Base-by-base conservation (phyloP, 30 jellyfish, hydroid and myxozoan species). In the Nemopilema nomurai region DNA sequence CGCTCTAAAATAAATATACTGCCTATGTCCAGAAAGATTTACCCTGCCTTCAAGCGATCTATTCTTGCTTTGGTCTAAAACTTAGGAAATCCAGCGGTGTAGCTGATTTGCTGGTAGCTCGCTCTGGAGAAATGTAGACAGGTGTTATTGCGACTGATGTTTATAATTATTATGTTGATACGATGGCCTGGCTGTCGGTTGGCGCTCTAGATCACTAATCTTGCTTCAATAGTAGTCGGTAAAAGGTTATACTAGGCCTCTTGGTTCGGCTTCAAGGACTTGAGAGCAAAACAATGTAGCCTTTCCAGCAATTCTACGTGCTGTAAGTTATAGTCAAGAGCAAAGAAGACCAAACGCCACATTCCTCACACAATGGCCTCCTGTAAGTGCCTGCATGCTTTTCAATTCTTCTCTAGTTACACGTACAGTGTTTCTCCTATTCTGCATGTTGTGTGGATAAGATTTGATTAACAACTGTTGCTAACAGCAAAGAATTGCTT, bases 111-210 rank as follows among this genome's bases (percentile, higher is more conserved):
- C 31, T 77, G 87, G 62, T 32, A 62, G 51, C 68, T 25, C 29
- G 25, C 65, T 57, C 76, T 57, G 50, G 49, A 77, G 18, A 62
- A 25, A 32, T 23, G 70, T 24, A 76, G 51, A 62, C 87, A 77
- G 87, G 87, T 77, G 87, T 76, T 75, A 50, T 63, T 30, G 0
- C 13, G 24, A 51, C 78, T 62, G 87, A 77, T 19, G 52, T 76
- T 51, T 27, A 21, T 62, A 57, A 57, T 77, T 26, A 29, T 77
- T 77, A 77, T 62, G 68, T 25, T 77, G 87, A 62, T 62, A 57
- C 30, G 69, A 23, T 27, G 75, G 87, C 70, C 78, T 27, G 87
- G 31, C 29, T n/a, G 67, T 77, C 49, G 50, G 77, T 57, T 62
- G 31, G 69, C 32, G 1, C 87, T 63, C 33, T 18, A 1, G 33